phyloP scores from a whole-genome alignment of 1,140 invertebrate species.

The Bombus difficillimus region DNA sequence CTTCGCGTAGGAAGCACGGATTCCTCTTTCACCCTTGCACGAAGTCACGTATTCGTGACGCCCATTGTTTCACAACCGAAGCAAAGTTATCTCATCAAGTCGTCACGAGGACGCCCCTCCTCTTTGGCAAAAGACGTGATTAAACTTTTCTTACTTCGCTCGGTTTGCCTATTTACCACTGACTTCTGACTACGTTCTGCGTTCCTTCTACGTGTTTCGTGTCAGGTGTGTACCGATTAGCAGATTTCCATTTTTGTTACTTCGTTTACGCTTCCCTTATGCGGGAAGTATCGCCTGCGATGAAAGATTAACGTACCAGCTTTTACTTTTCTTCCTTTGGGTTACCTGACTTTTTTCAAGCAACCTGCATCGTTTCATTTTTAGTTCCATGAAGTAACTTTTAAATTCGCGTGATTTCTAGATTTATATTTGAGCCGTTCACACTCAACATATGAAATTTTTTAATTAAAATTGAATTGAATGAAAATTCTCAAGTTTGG shows the following conservation, averaged over 20 bases:
- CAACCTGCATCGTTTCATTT: not conserved
- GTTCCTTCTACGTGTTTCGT: slow-evolving; percentile 32
- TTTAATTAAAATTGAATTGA: too few relatives aligned
- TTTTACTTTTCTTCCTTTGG: not conserved
- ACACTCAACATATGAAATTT: too few relatives aligned
- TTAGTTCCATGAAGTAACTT: not conserved
- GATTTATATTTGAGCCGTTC: not conserved
- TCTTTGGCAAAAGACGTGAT: slow-evolving; percentile 48
- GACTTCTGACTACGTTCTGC: slow-evolving; percentile 3
- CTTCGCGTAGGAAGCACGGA: slow-evolving; percentile 44
- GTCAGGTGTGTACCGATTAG: slow-evolving; percentile 55
- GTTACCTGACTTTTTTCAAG: not conserved
- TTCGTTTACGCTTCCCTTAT: slow-evolving; percentile 7
- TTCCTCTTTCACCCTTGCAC: slow-evolving; percentile 60
- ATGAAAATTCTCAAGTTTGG: too few relatives aligned
- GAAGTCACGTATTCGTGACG: slow-evolving; percentile 68
- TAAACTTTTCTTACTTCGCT: slow-evolving; percentile 64
- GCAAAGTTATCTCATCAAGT: slow-evolving; percentile 74
- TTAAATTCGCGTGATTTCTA: not conserved
- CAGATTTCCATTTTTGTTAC: slow-evolving; percentile 8
- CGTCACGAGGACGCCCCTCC: slow-evolving; percentile 66
- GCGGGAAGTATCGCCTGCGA: slow-evolving; percentile 13
- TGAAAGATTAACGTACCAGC: not conserved
- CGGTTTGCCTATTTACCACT: slow-evolving; percentile 50
- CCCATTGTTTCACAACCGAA: slow-evolving; percentile 68